Percentiles rank a stretch among this genome's conserved stretches.
These are phyloP conservation scores for Drosophila aldrichi DNA, from an alignment of 2,888 invertebrate species.

Conservation along the genomic window DNA sequence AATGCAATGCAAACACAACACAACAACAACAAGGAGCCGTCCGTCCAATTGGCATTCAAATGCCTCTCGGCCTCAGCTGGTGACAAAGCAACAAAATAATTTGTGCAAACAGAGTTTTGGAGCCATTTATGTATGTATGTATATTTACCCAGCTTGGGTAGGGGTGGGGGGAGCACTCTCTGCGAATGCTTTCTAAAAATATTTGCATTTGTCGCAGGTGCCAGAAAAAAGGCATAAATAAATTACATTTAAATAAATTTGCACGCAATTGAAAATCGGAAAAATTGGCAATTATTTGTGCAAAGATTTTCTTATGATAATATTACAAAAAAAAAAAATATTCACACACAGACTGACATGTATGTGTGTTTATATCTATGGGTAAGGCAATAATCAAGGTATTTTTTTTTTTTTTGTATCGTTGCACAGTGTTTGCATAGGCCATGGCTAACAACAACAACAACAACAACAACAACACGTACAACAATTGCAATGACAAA, in stretches of 20 bases:
- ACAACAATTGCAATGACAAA: constrained; percentile 26
- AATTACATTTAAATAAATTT: constrained; percentile 75
- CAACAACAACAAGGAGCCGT: constrained; percentile 38
- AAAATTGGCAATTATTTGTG: constrained; percentile 73
- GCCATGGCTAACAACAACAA: constrained; percentile 45
- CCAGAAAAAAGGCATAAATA: constrained; percentile 29
- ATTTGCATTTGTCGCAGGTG: constrained; percentile 71
- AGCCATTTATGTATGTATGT: constrained; percentile 32
- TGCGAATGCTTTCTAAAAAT: constrained; percentile 61
- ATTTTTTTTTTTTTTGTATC: constrained; percentile 47
- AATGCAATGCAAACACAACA: constrained; percentile 79
- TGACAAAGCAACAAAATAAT: constrained; percentile 66
- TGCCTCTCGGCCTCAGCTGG: constrained; percentile 59
- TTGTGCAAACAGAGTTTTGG: constrained; percentile 64
- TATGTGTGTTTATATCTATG: constrained; percentile 13
- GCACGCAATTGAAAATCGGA: constrained; percentile 72
- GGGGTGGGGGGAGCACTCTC: too few species aligned
- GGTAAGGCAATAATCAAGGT: constrained; percentile 67
- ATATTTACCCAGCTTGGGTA: too few species aligned
- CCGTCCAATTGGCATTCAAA: constrained; percentile 45
- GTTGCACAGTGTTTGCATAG: constrained; percentile 59
- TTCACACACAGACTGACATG: background rate
- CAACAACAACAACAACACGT: constrained; percentile 10
- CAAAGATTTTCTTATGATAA: constrained; percentile 50
- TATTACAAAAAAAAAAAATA: constrained; percentile 2